Percentiles rank a stretch among this genome's conserved stretches.
Conservation (phyloP, 2,113 vertebrate genomes). For the Okapia johnstoni region DNA sequence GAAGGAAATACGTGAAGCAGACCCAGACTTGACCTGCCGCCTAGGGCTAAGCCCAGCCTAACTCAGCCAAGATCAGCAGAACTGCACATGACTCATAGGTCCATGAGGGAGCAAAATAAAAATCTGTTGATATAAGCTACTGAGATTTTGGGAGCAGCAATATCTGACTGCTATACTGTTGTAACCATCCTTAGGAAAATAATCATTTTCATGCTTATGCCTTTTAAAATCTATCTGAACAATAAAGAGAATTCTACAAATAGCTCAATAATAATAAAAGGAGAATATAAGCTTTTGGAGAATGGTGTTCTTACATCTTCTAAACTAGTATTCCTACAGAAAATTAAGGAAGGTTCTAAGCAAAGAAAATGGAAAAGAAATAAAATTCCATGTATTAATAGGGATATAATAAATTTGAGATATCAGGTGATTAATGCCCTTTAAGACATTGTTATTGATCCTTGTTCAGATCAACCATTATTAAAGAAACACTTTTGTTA, state of each 20-base stretch:
- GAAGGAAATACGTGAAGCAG: not conserved
- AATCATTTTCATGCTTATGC: not conserved
- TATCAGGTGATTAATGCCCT: not conserved
- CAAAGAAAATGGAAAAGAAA: not conserved
- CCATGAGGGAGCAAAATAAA: not conserved
- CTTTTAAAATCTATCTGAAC: not conserved
- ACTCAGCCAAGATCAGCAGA: not conserved
- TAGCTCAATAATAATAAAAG: not conserved
- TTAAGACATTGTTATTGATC: not conserved
- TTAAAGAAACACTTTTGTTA: not conserved
- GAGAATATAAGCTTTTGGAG: not conserved
- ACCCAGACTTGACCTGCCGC: not conserved
- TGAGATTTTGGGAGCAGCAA: not conserved
- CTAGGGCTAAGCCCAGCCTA: not conserved
- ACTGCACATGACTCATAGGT: not conserved
- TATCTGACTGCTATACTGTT: not conserved
- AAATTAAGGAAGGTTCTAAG: not conserved
- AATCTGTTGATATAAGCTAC: not conserved
- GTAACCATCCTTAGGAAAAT: not conserved
- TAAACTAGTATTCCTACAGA: not conserved
- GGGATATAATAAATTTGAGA: not conserved
- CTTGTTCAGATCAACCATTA: not conserved
- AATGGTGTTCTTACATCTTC: not conserved
- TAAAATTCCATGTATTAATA: not conserved
- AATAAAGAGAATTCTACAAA: not conserved